phyloP scores from a whole-genome alignment of 2,113 vertebrate species.

The Cyphomyrus plagiostoma region DNA sequence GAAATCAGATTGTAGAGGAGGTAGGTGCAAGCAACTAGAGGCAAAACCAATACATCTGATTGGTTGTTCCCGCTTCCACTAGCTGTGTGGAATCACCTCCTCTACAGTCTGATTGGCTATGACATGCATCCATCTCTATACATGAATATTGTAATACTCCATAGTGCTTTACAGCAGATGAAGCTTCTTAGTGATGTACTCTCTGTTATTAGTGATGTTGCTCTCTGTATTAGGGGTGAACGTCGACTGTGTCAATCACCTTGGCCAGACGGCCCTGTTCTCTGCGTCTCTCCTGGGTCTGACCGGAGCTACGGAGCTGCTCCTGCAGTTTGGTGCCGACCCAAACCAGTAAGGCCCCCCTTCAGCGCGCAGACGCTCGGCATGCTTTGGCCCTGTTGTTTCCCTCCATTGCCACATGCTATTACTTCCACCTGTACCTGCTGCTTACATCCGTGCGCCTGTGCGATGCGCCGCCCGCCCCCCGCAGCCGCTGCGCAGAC shows the following conservation, averaged over 20 bases:
- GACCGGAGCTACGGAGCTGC: constrained; percentile 57
- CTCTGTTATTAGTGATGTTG: not conserved
- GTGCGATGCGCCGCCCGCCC: constrained; percentile 48
- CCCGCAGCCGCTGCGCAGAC: constrained; percentile 68
- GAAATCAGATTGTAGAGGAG: too few species aligned
- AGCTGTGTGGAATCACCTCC: too few species aligned
- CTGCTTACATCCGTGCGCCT: constrained; percentile 51
- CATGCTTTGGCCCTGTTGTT: not conserved
- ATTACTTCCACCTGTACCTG: not conserved
- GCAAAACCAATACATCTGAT: too few species aligned
- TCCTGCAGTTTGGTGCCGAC: constrained; percentile 69
- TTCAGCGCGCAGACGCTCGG: not conserved
- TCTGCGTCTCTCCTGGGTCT: constrained; percentile 67
- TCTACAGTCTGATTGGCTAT: too few species aligned
- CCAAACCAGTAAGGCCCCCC: constrained; percentile 70
- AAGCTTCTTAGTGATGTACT: not conserved
- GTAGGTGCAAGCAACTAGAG: too few species aligned
- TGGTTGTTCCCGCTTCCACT: too few species aligned
- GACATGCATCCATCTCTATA: not conserved
- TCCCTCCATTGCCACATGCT: not conserved
- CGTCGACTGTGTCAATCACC: constrained; percentile 65
- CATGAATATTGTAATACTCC: not conserved
- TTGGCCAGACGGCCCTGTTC: constrained; percentile 74
- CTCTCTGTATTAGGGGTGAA: constrained; percentile 52
- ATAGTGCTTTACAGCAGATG: not conserved